phyloP scores from a whole-genome alignment of 2,888 invertebrate species.

The Ceraclea dissimilis region DNA sequence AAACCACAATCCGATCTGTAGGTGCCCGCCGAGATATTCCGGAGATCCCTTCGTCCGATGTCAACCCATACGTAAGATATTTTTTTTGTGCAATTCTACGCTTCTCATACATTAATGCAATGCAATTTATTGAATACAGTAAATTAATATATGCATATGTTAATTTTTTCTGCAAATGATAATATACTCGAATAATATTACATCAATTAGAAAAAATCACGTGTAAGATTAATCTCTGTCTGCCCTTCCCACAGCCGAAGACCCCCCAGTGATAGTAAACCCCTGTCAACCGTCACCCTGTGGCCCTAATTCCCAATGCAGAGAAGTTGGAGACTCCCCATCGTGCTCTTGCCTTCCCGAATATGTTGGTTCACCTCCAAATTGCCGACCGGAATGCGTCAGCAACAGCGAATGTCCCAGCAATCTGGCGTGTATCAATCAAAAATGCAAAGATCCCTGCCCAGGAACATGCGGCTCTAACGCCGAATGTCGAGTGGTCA shows the following conservation, averaged over 20 bases:
- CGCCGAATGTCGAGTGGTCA: constrained; percentile 64
- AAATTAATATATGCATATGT: too few relatives aligned
- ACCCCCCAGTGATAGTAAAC: constrained; percentile 40
- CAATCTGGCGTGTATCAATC: constrained; percentile 62
- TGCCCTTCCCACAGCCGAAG: constrained; percentile 35
- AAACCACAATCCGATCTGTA: constrained; percentile 81
- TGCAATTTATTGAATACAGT: too few relatives aligned
- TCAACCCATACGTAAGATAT: constrained; percentile 46
- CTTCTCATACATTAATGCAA: too few relatives aligned
- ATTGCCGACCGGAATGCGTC: constrained; percentile 67
- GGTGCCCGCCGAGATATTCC: constrained; percentile 62
- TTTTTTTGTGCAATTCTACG: constrained; percentile 27
- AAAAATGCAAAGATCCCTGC: constrained; percentile 66
- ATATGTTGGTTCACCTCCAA: constrained; percentile 63
- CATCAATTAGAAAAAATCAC: too few relatives aligned
- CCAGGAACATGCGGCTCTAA: constrained; percentile 66
- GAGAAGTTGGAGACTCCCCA: constrained; percentile 57
- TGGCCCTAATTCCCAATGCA: constrained; percentile 64
- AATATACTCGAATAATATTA: too few relatives aligned
- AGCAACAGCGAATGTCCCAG: constrained; percentile 65
- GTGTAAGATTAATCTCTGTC: too few relatives aligned
- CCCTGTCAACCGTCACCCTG: constrained; percentile 69
- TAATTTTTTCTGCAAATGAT: too few relatives aligned
- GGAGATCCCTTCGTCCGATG: constrained; percentile 79
- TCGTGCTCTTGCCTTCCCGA: constrained; percentile 66